A percentile compares a stretch with the other conserved stretches of the same genome.
These are phyloP conservation scores for Zaprionus obscuricornis DNA, from an alignment of 2,888 invertebrate species.

Conservation along the genomic window DNA sequence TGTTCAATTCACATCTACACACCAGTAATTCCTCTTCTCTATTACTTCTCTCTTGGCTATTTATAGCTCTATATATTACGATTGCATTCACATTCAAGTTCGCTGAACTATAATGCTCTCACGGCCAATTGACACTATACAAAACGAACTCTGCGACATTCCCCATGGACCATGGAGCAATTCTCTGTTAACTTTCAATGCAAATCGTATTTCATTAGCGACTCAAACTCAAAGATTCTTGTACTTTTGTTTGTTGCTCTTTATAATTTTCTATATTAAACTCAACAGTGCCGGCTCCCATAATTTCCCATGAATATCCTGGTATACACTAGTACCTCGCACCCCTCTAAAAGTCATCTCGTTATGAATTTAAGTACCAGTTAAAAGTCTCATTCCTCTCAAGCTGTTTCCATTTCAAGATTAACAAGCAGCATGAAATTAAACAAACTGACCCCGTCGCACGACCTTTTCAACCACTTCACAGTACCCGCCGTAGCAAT, in stretches of 20 bases:
- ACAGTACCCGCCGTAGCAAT: not conserved
- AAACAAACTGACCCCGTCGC: conserved; percentile 45
- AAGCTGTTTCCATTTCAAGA: conserved; percentile 28
- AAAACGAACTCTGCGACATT: too few relatives aligned
- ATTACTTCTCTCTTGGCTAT: too few relatives aligned
- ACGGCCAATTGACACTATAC: too few relatives aligned
- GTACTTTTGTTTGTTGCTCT: conserved; percentile 46
- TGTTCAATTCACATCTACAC: too few relatives aligned
- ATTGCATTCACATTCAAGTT: too few relatives aligned
- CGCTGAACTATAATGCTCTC: too few relatives aligned
- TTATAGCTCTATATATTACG: too few relatives aligned
- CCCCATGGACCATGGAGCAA: too few relatives aligned
- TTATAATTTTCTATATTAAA: conserved; percentile 19
- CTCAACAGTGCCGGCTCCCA: conserved; percentile 9
- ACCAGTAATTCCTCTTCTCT: too few relatives aligned
- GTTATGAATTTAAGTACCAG: conserved; percentile 60
- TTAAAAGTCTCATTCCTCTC: conserved; percentile 29
- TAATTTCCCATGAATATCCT: not conserved
- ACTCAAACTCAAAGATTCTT: conserved; percentile 47
- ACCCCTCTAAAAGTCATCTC: conserved; percentile 15
- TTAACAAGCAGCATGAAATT: conserved; percentile 49
- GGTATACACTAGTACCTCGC: not conserved
- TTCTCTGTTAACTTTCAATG: conserved; percentile 1
- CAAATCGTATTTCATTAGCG: conserved; percentile 47
- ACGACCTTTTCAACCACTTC: not conserved